Base-by-base conservation (phyloP, 2,888 invertebrate species). In the Loripinus fragilis region DNA sequence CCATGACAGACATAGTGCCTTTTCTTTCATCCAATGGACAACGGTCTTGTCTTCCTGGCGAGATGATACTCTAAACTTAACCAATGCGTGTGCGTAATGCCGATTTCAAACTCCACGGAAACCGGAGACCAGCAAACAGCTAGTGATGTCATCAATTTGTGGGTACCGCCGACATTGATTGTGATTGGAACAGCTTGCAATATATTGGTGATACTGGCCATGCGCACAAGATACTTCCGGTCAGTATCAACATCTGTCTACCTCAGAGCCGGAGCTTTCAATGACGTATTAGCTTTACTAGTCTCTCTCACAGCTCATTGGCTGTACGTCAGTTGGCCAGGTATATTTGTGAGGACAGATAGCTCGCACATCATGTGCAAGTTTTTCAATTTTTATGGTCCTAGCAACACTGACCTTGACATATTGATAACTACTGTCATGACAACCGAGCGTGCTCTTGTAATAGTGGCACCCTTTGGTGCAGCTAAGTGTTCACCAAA, bases 381-480 rank as follows among this genome's bases (percentile, higher is more conserved):
- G 71, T 88, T 90, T 69, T 85, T 90, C 48, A 89, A 88, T 60
- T 90, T 90, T 69, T 89, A 88, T 72, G 90, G 90, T 10, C 87
- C 86, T 79, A 86, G 87, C 33, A 88, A 88, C 67, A 86, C 86
- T 60, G 90, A 89, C 75, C 78, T 87, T 20, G 87, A 87, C 23
- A 88, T 90, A 28, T 68, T 89, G 12, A 77, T 90, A 33, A 87
- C 88, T 2, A 83, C 88, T 0, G 80, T 85, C 0, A 90, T 90
- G 90, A 89, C 88, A 3, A 85, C 87, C 5, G 89, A 89, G 38
- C 79, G 90, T 12, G 89, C 90, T 0, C 77, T 87, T 45, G 90
- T 85, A 23, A 87, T 90, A n/a, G 83, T 78, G 2, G 86, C 85
- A 48, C 90, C 90, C 0, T 74, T 90, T 25, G 83, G 85, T 23